Percentiles rank a stretch among this genome's conserved stretches.
Evolutionary conservation across 64 coral and sea anemone species (phyloP).

Genomic region (Montipora capricornis): DNA sequence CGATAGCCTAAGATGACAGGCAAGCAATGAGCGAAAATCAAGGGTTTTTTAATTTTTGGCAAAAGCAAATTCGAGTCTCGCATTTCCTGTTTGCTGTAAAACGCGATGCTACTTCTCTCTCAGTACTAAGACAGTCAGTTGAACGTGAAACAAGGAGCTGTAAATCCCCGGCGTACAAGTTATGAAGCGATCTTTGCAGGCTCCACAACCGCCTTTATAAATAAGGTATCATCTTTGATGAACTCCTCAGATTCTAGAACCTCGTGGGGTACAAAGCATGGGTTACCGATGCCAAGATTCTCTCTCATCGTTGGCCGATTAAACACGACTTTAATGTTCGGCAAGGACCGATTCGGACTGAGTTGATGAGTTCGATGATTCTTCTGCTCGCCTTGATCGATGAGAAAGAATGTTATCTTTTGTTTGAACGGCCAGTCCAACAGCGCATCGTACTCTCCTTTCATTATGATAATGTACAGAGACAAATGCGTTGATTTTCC

Average conservation of each 20-base stretch:
- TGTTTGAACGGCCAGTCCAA: slow-evolving; percentile 98
- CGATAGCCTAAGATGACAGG: no score
- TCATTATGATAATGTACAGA: slow-evolving; percentile 98
- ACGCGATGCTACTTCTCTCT: no score
- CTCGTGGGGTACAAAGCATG: slow-evolving; percentile 96
- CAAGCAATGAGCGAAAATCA: no score
- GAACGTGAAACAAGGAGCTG: neutral
- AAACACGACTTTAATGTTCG: slow-evolving; percentile 99
- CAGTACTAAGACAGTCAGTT: no score
- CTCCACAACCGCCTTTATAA: slow-evolving; percentile 94
- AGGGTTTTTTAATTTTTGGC: no score
- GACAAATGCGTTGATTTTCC: slow-evolving; percentile 94
- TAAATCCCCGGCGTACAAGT: neutral
- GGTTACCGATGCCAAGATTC: slow-evolving; percentile 97
- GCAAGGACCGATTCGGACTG: slow-evolving; percentile 93
- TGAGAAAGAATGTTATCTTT: slow-evolving; percentile 97
- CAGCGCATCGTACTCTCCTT: slow-evolving; percentile 92
- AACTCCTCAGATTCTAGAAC: slow-evolving; percentile 80
- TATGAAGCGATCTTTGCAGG: slow-evolving; percentile 42
- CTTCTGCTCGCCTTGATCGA: slow-evolving; percentile 91
- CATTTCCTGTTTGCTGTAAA: no score
- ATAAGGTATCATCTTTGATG: slow-evolving; percentile 92
- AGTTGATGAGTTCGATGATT: slow-evolving; percentile 89
- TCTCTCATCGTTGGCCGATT: slow-evolving; percentile 90
- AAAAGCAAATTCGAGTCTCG: no score